These are phyloP conservation scores for Sphaerophoria taeniata DNA, from an alignment of 2,888 invertebrate species.

Conservation along the genomic window DNA sequence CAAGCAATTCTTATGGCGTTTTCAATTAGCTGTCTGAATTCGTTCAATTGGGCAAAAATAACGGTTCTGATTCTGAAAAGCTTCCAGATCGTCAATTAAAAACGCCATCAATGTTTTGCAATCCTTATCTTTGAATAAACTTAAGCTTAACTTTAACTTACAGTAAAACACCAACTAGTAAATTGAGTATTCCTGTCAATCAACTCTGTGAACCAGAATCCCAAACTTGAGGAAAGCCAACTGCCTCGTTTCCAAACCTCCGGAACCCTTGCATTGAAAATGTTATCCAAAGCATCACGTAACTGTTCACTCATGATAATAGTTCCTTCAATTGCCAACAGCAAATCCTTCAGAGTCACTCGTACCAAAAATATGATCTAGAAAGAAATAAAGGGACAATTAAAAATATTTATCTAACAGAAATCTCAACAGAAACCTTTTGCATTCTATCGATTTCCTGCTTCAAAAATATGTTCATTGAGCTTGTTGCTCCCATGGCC, in stretches of 20 bases:
- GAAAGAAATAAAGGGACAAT: not conserved
- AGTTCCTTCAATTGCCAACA: constrained; percentile 94
- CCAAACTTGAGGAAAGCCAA: constrained; percentile 93
- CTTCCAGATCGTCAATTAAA: too few relatives aligned
- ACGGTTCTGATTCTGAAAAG: too few relatives aligned
- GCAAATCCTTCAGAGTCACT: constrained; percentile 88
- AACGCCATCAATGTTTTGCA: too few relatives aligned
- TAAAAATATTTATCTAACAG: not conserved
- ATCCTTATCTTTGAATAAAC: too few relatives aligned
- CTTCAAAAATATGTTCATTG: constrained; percentile 93
- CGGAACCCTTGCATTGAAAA: constrained; percentile 94
- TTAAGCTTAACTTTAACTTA: constrained; percentile 52
- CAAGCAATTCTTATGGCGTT: too few relatives aligned
- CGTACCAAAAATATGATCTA: constrained; percentile 85
- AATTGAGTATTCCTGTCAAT: constrained; percentile 93
- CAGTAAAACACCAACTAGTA: constrained; percentile 88
- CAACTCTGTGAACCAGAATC: constrained; percentile 96
- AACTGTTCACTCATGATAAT: constrained; percentile 96
- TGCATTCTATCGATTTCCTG: constrained; percentile 96
- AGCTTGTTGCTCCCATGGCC: constrained; percentile 87
- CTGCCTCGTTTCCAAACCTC: constrained; percentile 88
- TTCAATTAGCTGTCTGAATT: too few relatives aligned
- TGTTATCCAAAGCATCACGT: constrained; percentile 92
- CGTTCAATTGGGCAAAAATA: too few relatives aligned
- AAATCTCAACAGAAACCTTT: constrained; percentile 83